A percentile compares a stretch with the other conserved stretches of the same genome.
Evolutionary conservation across 1,140 invertebrate genomes (phyloP).

Genomic region (Drosophila dunni): DNA sequence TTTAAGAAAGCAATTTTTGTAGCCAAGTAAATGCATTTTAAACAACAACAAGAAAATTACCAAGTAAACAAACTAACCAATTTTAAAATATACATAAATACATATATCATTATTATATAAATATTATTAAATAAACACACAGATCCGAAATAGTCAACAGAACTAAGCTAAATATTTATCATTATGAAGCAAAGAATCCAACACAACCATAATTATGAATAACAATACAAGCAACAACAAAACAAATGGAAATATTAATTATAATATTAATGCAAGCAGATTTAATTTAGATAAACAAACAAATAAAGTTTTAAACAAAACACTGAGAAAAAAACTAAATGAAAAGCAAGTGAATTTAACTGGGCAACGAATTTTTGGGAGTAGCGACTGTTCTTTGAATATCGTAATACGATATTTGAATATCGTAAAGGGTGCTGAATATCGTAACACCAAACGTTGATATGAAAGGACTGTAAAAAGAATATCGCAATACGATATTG

Average conservation of each 20-base stretch:
- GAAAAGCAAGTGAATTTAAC: neutral
- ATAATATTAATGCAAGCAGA: conserved; percentile 53
- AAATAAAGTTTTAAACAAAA: conserved; percentile 68
- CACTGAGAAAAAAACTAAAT: conserved; percentile 38
- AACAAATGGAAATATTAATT: conserved; percentile 29
- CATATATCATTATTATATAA: conserved; percentile 48
- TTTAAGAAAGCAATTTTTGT: conserved; percentile 53
- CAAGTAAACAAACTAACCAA: conserved; percentile 71
- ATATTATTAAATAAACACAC: conserved; percentile 25
- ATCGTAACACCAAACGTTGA: no score
- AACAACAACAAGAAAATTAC: conserved; percentile 42
- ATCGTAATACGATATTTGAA: no score
- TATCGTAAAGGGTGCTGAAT: no score
- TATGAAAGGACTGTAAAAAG: no score
- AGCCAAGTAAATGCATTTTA: conserved; percentile 74
- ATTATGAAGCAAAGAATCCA: conserved; percentile 17
- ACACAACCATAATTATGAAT: conserved; percentile 27
- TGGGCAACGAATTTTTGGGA: neutral
- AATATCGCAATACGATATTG: no score
- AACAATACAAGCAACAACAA: conserved; percentile 14
- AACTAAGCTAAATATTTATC: conserved; percentile 45
- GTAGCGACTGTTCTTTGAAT: no score
- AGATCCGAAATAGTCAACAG: conserved; percentile 42
- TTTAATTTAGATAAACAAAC: conserved; percentile 65
- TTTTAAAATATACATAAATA: conserved; percentile 59